phyloP scores from a whole-genome alignment of 2,113 vertebrate species.

The Morphnarchus princeps region DNA sequence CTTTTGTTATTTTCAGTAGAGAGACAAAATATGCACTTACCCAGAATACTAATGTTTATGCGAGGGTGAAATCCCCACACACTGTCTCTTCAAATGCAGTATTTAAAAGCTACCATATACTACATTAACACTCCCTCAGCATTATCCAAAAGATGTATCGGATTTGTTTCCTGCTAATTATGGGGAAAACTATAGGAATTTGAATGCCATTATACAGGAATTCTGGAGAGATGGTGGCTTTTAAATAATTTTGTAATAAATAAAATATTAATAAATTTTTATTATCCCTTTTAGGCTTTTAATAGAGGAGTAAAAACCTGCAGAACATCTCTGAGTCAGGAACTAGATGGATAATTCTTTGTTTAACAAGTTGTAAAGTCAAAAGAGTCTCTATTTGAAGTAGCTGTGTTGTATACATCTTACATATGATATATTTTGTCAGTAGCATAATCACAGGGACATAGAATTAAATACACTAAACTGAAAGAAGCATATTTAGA shows the following conservation, averaged over 20 bases:
- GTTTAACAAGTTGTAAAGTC: background rate
- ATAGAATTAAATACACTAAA: background rate
- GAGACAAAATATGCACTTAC: constrained; percentile 1
- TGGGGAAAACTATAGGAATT: background rate
- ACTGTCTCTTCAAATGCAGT: background rate
- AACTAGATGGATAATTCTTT: background rate
- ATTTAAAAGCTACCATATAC: background rate
- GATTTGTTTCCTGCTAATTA: background rate
- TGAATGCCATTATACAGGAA: background rate
- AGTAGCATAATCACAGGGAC: background rate
- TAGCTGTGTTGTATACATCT: background rate
- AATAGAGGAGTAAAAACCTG: background rate
- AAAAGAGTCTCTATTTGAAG: background rate
- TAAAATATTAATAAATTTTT: background rate
- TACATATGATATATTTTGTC: background rate
- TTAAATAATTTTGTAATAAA: background rate
- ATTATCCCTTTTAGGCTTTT: background rate
- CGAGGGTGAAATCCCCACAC: background rate
- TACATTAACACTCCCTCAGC: background rate
- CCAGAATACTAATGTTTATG: background rate
- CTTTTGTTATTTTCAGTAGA: constrained; percentile 22
- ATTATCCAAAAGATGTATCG: background rate
- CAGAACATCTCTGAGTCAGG: background rate
- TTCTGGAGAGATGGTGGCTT: background rate
- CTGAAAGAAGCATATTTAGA: background rate